Conservation (phyloP, 2,888 invertebrate species). For the Abrostola tripartita region DNA sequence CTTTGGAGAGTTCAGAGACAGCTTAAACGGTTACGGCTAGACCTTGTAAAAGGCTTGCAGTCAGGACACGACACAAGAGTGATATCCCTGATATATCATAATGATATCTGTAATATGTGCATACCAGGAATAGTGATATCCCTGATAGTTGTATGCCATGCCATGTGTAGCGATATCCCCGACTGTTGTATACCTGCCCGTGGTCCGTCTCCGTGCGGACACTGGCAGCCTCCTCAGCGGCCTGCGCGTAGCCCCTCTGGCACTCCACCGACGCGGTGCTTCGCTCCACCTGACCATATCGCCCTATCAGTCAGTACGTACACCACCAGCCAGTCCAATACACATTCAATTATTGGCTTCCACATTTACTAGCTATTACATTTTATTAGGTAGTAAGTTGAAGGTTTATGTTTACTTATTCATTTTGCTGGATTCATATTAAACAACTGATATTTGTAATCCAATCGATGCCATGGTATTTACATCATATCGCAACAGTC, state of each 20-base stretch:
- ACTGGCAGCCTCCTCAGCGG: slow-evolving; percentile 87
- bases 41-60: no score
- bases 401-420: no score
- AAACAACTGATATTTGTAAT: no score
- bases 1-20: no score
- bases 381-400: no score
- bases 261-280: slow-evolving; percentile 85
- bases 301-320: slow-evolving; percentile 56
- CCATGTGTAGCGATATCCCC: slow-evolving; percentile 16
- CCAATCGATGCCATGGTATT: background rate
- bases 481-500: slow-evolving; percentile 1
- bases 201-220: slow-evolving; percentile 88
- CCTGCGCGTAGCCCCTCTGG: slow-evolving; percentile 80
- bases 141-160: background rate
- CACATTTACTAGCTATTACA: no score
- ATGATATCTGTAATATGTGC: no score
- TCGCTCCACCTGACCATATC: slow-evolving; percentile 81
- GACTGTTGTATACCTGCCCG: slow-evolving; percentile 87
- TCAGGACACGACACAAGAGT: no score
- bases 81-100: no score
- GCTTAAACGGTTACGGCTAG: no score
- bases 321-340: slow-evolving; percentile 57
- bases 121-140: no score
- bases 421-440: no score
- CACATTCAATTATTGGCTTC: background rate